These are phyloP conservation scores for Dolichallabes microphthalmus DNA, from an alignment of 2,113 vertebrate genomes.

Conservation along the genomic window DNA sequence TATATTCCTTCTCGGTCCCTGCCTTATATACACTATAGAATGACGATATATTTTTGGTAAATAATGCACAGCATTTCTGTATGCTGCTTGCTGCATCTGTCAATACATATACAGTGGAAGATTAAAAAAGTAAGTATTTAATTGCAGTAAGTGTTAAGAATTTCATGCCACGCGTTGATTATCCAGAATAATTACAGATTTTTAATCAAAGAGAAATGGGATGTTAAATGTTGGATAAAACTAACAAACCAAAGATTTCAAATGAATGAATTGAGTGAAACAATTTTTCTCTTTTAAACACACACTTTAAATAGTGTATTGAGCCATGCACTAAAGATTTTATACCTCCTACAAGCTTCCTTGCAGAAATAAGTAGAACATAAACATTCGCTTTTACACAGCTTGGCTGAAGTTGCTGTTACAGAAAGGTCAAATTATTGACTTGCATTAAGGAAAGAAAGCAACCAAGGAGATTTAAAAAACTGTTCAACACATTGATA, in stretches of 20 bases:
- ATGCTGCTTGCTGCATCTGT: too few relatives aligned
- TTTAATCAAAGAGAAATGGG: conserved; percentile 57
- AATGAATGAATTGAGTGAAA: background rate
- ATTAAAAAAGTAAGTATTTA: background rate
- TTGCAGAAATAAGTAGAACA: background rate
- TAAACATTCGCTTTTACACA: too few relatives aligned
- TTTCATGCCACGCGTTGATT: background rate
- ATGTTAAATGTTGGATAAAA: conserved; percentile 23
- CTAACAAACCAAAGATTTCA: background rate
- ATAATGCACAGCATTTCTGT: too few relatives aligned
- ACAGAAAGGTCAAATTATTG: background rate
- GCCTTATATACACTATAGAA: background rate
- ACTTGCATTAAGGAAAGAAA: too few relatives aligned
- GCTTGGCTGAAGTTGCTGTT: too few relatives aligned
- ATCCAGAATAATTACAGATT: conserved; percentile 26
- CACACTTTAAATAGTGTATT: background rate
- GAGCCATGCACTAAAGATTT: background rate
- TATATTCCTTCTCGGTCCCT: background rate
- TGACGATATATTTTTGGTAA: background rate
- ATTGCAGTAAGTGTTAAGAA: background rate
- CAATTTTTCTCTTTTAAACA: background rate
- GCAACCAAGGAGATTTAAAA: too few relatives aligned
- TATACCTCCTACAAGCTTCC: background rate
- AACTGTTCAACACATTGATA: too few relatives aligned
- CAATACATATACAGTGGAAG: background rate